Evolutionary conservation across 2,797 vertebrate genomes (phyloP).

Genomic region (Setipinna tenuifilis): DNA sequence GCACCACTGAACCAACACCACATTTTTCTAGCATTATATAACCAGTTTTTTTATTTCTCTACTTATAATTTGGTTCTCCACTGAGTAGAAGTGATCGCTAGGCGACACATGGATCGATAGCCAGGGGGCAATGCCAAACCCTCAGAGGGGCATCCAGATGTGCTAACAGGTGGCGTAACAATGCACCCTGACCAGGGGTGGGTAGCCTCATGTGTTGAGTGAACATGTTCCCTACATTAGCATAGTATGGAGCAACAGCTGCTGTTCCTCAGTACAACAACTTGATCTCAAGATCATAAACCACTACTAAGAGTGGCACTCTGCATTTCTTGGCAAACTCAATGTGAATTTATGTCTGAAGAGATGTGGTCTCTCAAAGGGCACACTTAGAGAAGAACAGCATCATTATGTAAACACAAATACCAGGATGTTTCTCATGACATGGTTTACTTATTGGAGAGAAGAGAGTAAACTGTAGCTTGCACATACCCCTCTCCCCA

Average conservation of each 20-base stretch:
- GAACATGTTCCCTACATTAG: not conserved
- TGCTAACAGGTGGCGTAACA: not conserved
- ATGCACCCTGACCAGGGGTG: not conserved
- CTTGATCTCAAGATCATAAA: not conserved
- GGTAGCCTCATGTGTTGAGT: not conserved
- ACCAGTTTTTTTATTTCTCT: slow-evolving; percentile 61
- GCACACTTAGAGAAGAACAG: slow-evolving; percentile 5
- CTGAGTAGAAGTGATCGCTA: slow-evolving; percentile 9
- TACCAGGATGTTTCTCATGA: slow-evolving; percentile 6
- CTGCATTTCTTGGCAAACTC: slow-evolving; percentile 6
- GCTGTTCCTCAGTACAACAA: not conserved
- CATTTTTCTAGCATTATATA: slow-evolving; percentile 60
- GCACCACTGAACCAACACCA: slow-evolving; percentile 65
- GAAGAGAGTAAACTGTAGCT: slow-evolving; percentile 74
- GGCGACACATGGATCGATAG: slow-evolving; percentile 8
- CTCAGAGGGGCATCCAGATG: not conserved
- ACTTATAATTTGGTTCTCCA: slow-evolving; percentile 60
- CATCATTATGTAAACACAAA: not conserved
- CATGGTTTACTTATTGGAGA: slow-evolving; percentile 74
- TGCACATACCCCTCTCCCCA: slow-evolving; percentile 69
- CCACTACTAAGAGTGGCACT: not conserved
- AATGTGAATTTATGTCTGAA: slow-evolving; percentile 7
- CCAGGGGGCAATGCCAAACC: not conserved
- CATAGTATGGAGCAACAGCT: not conserved
- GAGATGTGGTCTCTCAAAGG: slow-evolving; percentile 4